Evolutionary conservation across 2,113 vertebrate genomes (phyloP).

Genomic region (Pteruthius melanotis): DNA sequence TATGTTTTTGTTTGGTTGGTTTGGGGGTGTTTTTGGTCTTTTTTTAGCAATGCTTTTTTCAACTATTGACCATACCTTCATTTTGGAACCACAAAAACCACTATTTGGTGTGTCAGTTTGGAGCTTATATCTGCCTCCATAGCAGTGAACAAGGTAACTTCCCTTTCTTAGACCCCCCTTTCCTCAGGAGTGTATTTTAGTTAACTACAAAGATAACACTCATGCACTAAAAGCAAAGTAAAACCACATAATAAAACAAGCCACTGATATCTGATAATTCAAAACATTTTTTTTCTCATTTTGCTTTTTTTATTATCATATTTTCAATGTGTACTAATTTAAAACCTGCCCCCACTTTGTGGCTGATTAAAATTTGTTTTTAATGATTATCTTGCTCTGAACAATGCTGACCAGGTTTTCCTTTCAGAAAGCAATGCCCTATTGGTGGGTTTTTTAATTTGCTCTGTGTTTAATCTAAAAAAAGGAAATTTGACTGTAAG

Average conservation of each 20-base stretch:
- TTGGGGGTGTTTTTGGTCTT: rapidly evolving
- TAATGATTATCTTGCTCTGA: neutral
- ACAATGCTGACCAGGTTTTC: neutral
- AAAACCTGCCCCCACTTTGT: neutral
- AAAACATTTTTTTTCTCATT: neutral
- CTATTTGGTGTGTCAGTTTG: neutral
- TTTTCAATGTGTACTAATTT: neutral
- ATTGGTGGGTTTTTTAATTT: neutral
- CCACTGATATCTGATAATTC: neutral
- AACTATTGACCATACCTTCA: neutral
- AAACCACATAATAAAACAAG: neutral
- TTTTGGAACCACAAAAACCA: neutral
- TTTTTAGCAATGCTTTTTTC: neutral
- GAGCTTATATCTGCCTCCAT: neutral
- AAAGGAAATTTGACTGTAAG: neutral
- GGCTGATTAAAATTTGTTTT: neutral
- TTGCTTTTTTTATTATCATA: neutral
- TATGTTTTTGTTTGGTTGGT: neutral
- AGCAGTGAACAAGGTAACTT: neutral
- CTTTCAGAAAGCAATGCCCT: neutral
- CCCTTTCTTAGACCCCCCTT: neutral
- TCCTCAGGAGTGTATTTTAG: neutral
- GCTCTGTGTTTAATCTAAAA: neutral
- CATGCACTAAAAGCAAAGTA: neutral
- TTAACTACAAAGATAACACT: neutral